Percentiles rank a stretch among this genome's conserved stretches.
Conservation (phyloP, 2,113 vertebrate species). For the Pangasianodon hypophthalmus region DNA sequence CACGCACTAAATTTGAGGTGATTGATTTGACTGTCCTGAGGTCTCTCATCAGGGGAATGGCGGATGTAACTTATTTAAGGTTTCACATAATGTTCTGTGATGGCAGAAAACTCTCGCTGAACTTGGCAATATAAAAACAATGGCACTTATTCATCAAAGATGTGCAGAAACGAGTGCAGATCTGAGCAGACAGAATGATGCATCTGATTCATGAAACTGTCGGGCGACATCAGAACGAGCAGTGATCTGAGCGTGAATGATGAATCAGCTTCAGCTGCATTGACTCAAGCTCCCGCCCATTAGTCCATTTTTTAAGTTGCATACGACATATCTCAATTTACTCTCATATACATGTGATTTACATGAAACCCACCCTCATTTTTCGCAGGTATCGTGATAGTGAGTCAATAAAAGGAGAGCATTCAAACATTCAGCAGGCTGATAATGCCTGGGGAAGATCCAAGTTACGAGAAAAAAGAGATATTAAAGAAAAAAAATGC, state of each 20-base stretch:
- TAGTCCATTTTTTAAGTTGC: background rate
- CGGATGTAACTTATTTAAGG: slow-evolving; percentile 30
- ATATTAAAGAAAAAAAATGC: background rate
- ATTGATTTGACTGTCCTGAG: slow-evolving; percentile 42
- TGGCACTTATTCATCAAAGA: slow-evolving; percentile 15
- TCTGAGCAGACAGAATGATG: background rate
- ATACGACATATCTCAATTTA: background rate
- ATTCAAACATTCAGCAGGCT: background rate
- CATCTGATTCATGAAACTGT: slow-evolving; percentile 2
- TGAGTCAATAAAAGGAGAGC: background rate
- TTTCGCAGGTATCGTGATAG: background rate
- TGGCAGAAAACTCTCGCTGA: slow-evolving; percentile 31
- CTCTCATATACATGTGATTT: background rate
- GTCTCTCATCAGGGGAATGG: slow-evolving; percentile 12
- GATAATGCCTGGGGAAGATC: background rate
- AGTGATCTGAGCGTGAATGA: background rate
- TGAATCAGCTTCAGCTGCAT: background rate
- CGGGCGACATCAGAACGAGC: background rate
- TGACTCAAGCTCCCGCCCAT: background rate
- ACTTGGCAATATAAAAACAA: slow-evolving; percentile 11
- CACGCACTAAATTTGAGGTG: slow-evolving; percentile 32
- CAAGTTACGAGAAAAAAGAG: background rate
- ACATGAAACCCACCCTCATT: background rate
- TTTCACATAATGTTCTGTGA: slow-evolving; percentile 8
- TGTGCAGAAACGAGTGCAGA: background rate